Evolutionary conservation across 1,140 invertebrate species (phyloP).

Genomic region (Hyposmocoma kahamanoa): DNA sequence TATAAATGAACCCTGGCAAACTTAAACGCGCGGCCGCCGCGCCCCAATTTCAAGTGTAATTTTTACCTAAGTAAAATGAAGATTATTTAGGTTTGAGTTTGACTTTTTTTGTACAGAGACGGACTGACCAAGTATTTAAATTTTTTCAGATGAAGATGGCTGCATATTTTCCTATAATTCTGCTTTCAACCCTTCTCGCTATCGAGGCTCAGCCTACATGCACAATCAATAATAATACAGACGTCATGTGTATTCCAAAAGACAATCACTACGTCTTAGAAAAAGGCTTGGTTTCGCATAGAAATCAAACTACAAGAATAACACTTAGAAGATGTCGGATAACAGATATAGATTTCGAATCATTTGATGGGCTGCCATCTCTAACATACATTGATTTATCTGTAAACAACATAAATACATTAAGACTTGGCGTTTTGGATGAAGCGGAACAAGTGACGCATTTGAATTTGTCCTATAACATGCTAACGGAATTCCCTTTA

Average conservation of each 20-base stretch:
- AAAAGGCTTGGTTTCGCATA: constrained; percentile 39
- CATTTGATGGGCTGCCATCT: constrained; percentile 34
- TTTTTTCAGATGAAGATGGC: too few species aligned
- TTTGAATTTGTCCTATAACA: constrained; percentile 47
- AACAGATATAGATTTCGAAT: constrained; percentile 29
- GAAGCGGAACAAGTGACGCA: constrained; percentile 23
- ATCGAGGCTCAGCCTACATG: constrained; percentile 8
- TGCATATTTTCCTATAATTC: too few species aligned
- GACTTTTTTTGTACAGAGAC: too few species aligned
- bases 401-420: constrained; percentile 32
- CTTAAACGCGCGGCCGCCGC: too few species aligned
- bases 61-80: too few species aligned
- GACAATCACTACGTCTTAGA: constrained; percentile 21
- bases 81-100: too few species aligned
- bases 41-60: too few species aligned
- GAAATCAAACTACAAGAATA: constrained; percentile 27
- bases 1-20: too few species aligned
- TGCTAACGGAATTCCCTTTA: constrained; percentile 28
- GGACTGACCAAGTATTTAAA: too few species aligned
- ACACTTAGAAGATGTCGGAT: constrained; percentile 37
- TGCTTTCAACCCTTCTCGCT: background rate
- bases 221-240: background rate
- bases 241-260: constrained; percentile 14
- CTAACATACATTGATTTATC: constrained; percentile 43
- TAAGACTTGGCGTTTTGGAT: constrained; percentile 40